phyloP scores from a whole-genome alignment of 2,888 invertebrate species.

The Hydroisotoma schaefferi region DNA sequence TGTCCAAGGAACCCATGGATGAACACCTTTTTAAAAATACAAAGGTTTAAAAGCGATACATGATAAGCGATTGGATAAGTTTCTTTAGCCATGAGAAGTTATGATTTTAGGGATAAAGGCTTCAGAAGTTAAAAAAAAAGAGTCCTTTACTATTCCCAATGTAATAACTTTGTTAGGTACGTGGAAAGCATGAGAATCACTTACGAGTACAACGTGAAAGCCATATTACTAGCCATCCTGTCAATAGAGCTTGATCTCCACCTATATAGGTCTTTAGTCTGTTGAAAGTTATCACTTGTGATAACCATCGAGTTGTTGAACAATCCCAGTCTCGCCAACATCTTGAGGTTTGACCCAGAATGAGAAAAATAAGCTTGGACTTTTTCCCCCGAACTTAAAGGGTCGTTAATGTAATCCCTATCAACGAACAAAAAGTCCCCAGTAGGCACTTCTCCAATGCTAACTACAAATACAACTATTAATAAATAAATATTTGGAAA shows the following conservation, averaged over 20 bases:
- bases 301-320: slow-evolving; percentile 64
- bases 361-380: slow-evolving; percentile 73
- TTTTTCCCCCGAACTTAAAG: background rate
- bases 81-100: too few relatives aligned
- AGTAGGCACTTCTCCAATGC: too few relatives aligned
- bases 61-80: too few relatives aligned
- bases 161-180: background rate
- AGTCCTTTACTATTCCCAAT: too few relatives aligned
- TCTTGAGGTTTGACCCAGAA: slow-evolving; percentile 74
- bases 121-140: too few relatives aligned
- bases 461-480: too few relatives aligned
- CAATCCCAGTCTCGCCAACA: slow-evolving; percentile 68
- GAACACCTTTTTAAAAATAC: too few relatives aligned
- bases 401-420: background rate
- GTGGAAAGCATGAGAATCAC: background rate
- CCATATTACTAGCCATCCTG: slow-evolving; percentile 68
- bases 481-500: too few relatives aligned
- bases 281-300: slow-evolving; percentile 56
- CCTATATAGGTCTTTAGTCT: slow-evolving; percentile 53
- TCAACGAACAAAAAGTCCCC: too few relatives aligned
- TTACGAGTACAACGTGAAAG: slow-evolving; percentile 45
- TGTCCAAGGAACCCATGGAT: too few relatives aligned
- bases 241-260: slow-evolving; percentile 67
- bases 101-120: too few relatives aligned
- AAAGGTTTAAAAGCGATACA: too few relatives aligned